A percentile compares a stretch with the other conserved stretches of the same genome.
Evolutionary conservation across 1,140 invertebrate genomes (phyloP).

Genomic region (Neodiprion virginianus): DNA sequence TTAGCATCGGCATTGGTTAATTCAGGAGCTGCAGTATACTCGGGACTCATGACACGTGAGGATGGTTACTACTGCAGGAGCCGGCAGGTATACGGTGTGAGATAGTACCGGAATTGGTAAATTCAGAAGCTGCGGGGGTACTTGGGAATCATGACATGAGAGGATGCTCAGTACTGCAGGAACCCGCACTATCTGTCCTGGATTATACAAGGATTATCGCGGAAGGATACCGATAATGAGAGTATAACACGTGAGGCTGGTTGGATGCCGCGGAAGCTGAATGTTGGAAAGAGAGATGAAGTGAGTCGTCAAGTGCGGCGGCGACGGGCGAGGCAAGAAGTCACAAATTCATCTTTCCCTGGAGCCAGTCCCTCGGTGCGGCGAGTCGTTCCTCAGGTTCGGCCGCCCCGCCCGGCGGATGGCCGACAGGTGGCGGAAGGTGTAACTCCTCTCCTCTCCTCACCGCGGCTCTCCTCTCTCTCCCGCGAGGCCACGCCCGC

Average conservation of each 20-base stretch:
- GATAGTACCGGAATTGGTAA: too few relatives aligned
- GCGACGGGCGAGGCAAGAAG: slow-evolving; percentile 15
- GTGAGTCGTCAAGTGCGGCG: slow-evolving; percentile 19
- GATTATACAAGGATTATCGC: not conserved
- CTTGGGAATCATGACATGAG: too few relatives aligned
- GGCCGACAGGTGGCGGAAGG: not conserved
- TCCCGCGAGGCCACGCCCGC: slow-evolving; percentile 16
- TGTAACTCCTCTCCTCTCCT: slow-evolving; percentile 12
- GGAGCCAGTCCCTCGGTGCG: not conserved
- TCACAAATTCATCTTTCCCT: slow-evolving; percentile 14
- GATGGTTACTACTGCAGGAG: too few relatives aligned
- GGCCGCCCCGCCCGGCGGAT: slow-evolving; percentile 1
- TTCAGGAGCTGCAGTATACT: too few relatives aligned
- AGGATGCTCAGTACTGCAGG: too few relatives aligned
- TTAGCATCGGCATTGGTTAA: too few relatives aligned
- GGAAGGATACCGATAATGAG: not conserved
- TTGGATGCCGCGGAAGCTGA: not conserved
- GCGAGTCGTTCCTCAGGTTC: not conserved
- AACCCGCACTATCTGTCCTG: too few relatives aligned
- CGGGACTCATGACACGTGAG: too few relatives aligned
- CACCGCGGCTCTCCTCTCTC: slow-evolving; percentile 9
- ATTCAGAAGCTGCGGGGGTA: too few relatives aligned
- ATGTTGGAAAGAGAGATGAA: not conserved
- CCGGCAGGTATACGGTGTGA: too few relatives aligned
- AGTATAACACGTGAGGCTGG: not conserved